These are phyloP conservation scores for Hirudinaria manillensis DNA, from an alignment of 2,888 invertebrate genomes.

Conservation along the genomic window DNA sequence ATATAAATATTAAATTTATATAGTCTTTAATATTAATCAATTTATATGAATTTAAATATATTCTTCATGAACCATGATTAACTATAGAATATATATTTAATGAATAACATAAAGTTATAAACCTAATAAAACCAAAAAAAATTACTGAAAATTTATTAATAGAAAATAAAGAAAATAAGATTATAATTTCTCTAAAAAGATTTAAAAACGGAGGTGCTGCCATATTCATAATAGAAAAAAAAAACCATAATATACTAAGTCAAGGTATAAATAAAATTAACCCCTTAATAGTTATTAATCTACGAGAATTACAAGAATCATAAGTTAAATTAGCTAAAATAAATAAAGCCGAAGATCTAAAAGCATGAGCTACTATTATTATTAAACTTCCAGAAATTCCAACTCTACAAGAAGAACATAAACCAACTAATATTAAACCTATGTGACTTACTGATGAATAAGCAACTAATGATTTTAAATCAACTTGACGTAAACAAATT, in stretches of 20 bases:
- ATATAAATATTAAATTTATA: slow-evolving; percentile 30
- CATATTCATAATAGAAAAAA: slow-evolving; percentile 62
- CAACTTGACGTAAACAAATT: slow-evolving; percentile 65
- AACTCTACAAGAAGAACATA: slow-evolving; percentile 35
- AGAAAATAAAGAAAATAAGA: slow-evolving; percentile 61
- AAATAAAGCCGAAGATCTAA: slow-evolving; percentile 52
- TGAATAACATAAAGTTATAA: slow-evolving; percentile 65
- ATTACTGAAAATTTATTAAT: slow-evolving; percentile 59
- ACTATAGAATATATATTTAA: slow-evolving; percentile 63
- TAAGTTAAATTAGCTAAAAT: slow-evolving; percentile 43
- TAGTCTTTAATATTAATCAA: slow-evolving; percentile 20
- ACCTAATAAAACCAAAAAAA: slow-evolving; percentile 60
- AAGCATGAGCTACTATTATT: slow-evolving; percentile 51
- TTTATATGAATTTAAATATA: neutral
- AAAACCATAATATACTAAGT: slow-evolving; percentile 64
- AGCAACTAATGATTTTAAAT: slow-evolving; percentile 69
- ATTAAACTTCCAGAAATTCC: slow-evolving; percentile 39
- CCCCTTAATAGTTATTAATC: slow-evolving; percentile 62
- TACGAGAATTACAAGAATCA: slow-evolving; percentile 54
- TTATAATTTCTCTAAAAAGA: slow-evolving; percentile 65
- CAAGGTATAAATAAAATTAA: slow-evolving; percentile 62
- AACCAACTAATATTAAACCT: slow-evolving; percentile 59
- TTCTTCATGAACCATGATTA: slow-evolving; percentile 59
- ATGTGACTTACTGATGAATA: slow-evolving; percentile 71
- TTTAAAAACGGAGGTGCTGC: slow-evolving; percentile 65